phyloP scores from a whole-genome alignment of 2,797 vertebrate species.

The Atherinosoma microstoma region DNA sequence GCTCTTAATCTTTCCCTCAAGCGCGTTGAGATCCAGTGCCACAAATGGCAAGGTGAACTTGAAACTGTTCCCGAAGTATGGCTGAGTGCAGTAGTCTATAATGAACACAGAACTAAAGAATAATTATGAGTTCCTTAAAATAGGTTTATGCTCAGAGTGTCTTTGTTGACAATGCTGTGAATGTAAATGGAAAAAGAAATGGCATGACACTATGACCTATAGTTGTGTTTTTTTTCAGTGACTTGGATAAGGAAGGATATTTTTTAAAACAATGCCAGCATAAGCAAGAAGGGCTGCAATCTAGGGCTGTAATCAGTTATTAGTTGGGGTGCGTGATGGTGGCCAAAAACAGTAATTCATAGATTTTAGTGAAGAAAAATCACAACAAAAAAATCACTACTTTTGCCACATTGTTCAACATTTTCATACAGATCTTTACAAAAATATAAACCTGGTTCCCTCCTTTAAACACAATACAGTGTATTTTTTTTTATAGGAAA shows the following conservation, averaged over 20 bases:
- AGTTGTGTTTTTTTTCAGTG: not conserved
- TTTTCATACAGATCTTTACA: too few species aligned
- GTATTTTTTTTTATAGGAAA: too few species aligned
- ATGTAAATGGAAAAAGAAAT: constrained; percentile 27
- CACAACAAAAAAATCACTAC: too few species aligned
- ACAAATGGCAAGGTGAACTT: constrained; percentile 62
- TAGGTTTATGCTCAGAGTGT: not conserved
- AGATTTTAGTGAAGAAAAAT: too few species aligned
- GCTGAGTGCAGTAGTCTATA: constrained; percentile 35
- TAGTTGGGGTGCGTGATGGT: too few species aligned
- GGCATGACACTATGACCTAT: not conserved
- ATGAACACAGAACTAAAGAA: constrained; percentile 45
- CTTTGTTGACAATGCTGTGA: constrained; percentile 19
- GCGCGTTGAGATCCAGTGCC: constrained; percentile 41
- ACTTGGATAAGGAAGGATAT: not conserved
- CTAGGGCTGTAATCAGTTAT: too few species aligned
- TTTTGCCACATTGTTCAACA: too few species aligned
- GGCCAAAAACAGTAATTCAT: too few species aligned
- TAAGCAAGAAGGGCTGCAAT: not conserved
- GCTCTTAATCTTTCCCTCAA: constrained; percentile 64
- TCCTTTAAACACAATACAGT: too few species aligned
- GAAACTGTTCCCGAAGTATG: constrained; percentile 56
- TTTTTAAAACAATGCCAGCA: not conserved
- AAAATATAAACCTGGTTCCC: too few species aligned
- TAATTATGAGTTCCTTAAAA: constrained; percentile 53